These are phyloP conservation scores for Pollenia amentaria DNA, from an alignment of 2,888 invertebrate genomes.

Conservation along the genomic window DNA sequence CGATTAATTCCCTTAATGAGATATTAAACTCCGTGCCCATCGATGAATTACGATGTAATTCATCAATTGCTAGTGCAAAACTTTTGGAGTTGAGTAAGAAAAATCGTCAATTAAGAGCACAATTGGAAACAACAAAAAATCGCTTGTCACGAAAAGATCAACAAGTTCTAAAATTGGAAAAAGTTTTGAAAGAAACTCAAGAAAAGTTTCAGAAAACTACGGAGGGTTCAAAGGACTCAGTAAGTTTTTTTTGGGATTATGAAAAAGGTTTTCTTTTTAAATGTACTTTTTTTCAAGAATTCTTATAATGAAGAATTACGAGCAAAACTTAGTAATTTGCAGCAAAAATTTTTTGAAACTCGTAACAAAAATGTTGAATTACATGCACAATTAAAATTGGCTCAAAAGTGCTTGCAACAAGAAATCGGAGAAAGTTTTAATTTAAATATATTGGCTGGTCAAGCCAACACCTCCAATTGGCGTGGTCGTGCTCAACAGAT, in stretches of 20 bases:
- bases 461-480: constrained; percentile 87
- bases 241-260: constrained; percentile 1
- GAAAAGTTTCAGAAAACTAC: constrained; percentile 74
- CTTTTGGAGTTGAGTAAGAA: constrained; percentile 82
- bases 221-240: constrained; percentile 69
- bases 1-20: constrained; percentile 80
- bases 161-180: constrained; percentile 77
- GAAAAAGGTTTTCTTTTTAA: constrained; percentile 1
- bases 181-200: constrained; percentile 75
- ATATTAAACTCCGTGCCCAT: constrained; percentile 81
- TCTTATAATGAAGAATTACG: constrained; percentile 86
- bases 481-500: constrained; percentile 92
- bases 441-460: constrained; percentile 87
- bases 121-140: constrained; percentile 80
- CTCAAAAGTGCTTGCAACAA: constrained; percentile 90
- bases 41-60: constrained; percentile 81
- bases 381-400: constrained; percentile 89
- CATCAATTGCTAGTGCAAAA: constrained; percentile 80
- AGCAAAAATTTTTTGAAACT: constrained; percentile 88
- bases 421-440: constrained; percentile 91
- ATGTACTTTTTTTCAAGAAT: constrained; percentile 56
- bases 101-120: constrained; percentile 81
- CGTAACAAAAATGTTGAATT: constrained; percentile 89
- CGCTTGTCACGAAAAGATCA: constrained; percentile 78
- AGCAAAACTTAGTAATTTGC: constrained; percentile 83